phyloP scores from a whole-genome alignment of 2,113 vertebrate species.

The Eidolon helvum region DNA sequence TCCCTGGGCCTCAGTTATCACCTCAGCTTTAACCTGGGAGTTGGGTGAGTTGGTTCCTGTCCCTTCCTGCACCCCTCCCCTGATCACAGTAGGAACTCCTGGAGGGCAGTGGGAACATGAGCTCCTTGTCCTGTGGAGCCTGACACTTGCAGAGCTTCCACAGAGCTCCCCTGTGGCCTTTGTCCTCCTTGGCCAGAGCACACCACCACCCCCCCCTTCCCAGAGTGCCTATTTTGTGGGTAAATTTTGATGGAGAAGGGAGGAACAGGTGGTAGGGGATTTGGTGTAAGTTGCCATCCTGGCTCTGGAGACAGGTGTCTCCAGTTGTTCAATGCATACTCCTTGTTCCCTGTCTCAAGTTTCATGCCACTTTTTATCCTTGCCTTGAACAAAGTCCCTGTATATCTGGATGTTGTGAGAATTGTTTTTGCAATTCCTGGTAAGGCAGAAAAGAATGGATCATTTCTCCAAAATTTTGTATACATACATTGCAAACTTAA shows the following conservation, averaged over 20 bases:
- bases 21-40: not conserved
- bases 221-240: not conserved
- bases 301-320: not conserved
- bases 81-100: not conserved
- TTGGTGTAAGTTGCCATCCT: not conserved
- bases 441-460: constrained; percentile 1
- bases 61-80: not conserved
- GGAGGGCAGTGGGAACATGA: not conserved
- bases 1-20: not conserved
- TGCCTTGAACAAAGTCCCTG: constrained; percentile 7
- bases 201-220: not conserved
- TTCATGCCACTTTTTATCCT: not conserved
- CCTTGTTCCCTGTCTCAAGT: not conserved
- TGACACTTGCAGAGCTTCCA: not conserved
- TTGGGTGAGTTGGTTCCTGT: not conserved
- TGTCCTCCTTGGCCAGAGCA: not conserved
- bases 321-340: not conserved
- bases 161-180: not conserved
- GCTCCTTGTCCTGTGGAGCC: not conserved
- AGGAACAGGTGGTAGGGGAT: not conserved
- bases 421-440: not conserved
- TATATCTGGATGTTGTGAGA: constrained; percentile 5
- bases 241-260: not conserved
- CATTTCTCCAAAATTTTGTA: not conserved
- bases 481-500: not conserved